Percentiles rank a stretch among this genome's conserved stretches.
Conservation (phyloP, 2,888 invertebrate genomes). For the Tipula lateralis region DNA sequence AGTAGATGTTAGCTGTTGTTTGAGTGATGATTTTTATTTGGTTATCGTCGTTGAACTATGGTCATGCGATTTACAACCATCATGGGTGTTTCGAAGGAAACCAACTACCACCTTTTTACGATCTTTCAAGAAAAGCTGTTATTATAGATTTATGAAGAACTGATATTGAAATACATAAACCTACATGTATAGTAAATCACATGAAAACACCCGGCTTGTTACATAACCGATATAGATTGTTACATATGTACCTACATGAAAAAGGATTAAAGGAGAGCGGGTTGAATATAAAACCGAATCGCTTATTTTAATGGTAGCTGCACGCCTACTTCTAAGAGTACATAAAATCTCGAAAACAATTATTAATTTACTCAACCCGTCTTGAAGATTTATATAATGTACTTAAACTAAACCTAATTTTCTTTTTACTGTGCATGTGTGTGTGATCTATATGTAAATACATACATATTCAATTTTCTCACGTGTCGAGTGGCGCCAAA, state of each 20-base stretch:
- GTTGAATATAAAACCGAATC: background rate
- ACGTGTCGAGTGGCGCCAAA: slow-evolving; percentile 29
- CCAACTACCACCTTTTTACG: too few species aligned
- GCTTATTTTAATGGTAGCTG: background rate
- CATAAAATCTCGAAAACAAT: background rate
- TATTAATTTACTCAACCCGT: background rate
- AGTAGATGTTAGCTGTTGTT: too few species aligned
- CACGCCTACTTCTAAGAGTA: background rate
- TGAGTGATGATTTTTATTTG: too few species aligned
- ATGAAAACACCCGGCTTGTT: background rate
- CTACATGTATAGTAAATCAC: too few species aligned
- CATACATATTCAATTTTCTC: background rate
- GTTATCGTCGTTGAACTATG: too few species aligned
- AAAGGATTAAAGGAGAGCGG: background rate
- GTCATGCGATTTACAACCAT: too few species aligned
- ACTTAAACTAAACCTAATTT: background rate
- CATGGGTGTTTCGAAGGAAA: too few species aligned
- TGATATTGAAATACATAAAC: too few species aligned
- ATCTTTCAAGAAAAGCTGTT: too few species aligned
- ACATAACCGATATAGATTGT: background rate
- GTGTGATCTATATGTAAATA: too few species aligned
- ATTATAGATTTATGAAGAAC: too few species aligned
- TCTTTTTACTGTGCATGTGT: background rate
- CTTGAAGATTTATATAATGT: background rate
- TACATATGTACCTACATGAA: background rate